A percentile compares a stretch with the other conserved stretches of the same genome.
Evolutionary conservation across 2,113 vertebrate species (phyloP).

Genomic region (Saimiri boliviensis): DNA sequence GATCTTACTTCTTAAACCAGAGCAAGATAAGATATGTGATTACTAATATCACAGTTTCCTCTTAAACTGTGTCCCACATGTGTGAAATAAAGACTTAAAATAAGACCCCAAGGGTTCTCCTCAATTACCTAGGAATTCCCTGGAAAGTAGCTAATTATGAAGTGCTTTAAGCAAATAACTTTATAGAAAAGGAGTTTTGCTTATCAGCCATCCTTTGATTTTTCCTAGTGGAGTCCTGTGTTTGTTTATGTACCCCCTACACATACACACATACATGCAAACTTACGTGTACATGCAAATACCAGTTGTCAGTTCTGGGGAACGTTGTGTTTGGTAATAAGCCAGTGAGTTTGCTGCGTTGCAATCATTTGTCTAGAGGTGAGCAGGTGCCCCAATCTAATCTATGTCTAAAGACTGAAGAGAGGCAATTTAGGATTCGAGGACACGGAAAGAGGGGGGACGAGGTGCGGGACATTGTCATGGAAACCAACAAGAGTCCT

Average conservation of each 20-base stretch:
- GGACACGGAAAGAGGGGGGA: not conserved
- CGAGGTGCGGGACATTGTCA: not conserved
- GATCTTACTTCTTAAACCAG: not conserved
- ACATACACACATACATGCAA: not conserved
- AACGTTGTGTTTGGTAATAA: not conserved
- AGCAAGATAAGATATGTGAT: not conserved
- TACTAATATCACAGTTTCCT: not conserved
- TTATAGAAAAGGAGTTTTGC: rapidly evolving
- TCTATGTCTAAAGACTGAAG: not conserved
- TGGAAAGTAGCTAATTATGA: not conserved
- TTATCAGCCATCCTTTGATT: rapidly evolving
- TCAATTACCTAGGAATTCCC: too few species aligned
- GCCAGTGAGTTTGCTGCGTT: not conserved
- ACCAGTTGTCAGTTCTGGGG: not conserved
- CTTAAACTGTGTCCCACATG: not conserved
- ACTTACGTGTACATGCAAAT: not conserved
- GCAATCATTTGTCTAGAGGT: not conserved
- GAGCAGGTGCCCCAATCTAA: not conserved
- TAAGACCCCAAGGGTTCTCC: not conserved
- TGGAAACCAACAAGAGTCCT: not conserved
- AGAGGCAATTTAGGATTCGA: not conserved
- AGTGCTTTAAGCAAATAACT: not conserved
- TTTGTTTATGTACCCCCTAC: not conserved
- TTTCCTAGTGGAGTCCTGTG: not conserved
- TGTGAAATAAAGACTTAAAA: not conserved